Conservation (phyloP, 2,888 invertebrate species). For the Ennomos fuscantarius region DNA sequence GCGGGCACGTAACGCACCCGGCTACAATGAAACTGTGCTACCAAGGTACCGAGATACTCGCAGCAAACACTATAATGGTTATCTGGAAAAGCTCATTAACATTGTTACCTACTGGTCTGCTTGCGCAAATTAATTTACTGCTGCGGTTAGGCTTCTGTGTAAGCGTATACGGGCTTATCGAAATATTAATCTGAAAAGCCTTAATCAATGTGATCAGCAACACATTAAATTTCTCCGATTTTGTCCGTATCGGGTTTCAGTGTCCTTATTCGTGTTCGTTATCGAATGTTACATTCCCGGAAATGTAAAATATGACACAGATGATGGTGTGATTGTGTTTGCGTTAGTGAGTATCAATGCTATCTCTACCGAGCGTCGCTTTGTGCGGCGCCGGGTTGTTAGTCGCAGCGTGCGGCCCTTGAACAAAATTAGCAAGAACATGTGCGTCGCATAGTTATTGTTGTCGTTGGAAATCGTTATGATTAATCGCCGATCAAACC, state of each 20-base stretch:
- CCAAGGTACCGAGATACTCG: slow-evolving; percentile 6
- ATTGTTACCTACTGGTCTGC: slow-evolving; percentile 43
- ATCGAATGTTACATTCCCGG: slow-evolving; percentile 37
- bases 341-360: slow-evolving; percentile 33
- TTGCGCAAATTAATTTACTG: slow-evolving; percentile 40
- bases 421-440: slow-evolving; percentile 68
- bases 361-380: slow-evolving; percentile 27
- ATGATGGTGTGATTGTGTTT: slow-evolving; percentile 36
- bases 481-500: slow-evolving; percentile 67
- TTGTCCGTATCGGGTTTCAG: slow-evolving; percentile 31
- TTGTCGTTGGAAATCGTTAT: slow-evolving; percentile 57
- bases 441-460: slow-evolving; percentile 65
- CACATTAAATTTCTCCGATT: slow-evolving; percentile 36
- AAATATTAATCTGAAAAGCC: slow-evolving; percentile 36
- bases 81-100: slow-evolving; percentile 46
- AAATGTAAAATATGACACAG: slow-evolving; percentile 38
- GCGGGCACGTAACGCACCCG: slow-evolving; percentile 46
- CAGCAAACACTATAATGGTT: slow-evolving; percentile 38
- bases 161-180: slow-evolving; percentile 29
- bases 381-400: slow-evolving; percentile 36
- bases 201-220: slow-evolving; percentile 37
- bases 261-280: slow-evolving; percentile 34
- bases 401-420: slow-evolving; percentile 65
- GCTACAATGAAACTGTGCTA: slow-evolving; percentile 38
- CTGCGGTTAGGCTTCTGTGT: slow-evolving; percentile 22